Evolutionary conservation across 1,140 invertebrate genomes (phyloP).

Genomic region (Caenorhabditis latens): DNA sequence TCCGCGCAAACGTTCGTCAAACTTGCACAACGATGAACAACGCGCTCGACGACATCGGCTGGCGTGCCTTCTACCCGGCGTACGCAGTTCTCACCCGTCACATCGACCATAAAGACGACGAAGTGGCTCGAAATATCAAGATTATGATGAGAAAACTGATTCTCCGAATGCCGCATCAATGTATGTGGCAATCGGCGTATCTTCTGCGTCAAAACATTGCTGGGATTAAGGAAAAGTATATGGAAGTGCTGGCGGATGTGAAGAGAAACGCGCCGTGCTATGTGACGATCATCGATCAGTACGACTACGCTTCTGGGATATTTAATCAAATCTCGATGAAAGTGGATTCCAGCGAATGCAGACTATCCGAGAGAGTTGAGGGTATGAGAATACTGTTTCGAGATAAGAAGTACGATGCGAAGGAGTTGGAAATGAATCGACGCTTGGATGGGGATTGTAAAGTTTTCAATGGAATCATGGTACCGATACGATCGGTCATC

Average conservation of each 20-base stretch:
- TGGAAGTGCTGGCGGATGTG: conserved; percentile 11
- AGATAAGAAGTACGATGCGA: conserved; percentile 34
- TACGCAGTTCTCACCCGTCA: conserved; percentile 20
- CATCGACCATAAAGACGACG: conserved; percentile 39
- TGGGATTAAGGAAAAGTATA: conserved; percentile 7
- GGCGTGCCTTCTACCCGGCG: conserved; percentile 35
- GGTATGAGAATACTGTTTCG: conserved; percentile 17
- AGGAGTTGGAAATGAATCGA: conserved; percentile 36
- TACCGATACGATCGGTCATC: conserved; percentile 21
- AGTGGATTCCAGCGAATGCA: conserved; percentile 3
- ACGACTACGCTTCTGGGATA: conserved; percentile 28
- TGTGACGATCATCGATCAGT: conserved; percentile 27
- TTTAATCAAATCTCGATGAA: conserved; percentile 7
- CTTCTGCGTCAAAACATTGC: conserved; percentile 16
- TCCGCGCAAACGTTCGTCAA: background rate
- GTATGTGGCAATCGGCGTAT: conserved; percentile 40
- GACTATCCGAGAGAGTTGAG: conserved; percentile 14
- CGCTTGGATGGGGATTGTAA: background rate
- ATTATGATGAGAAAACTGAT: conserved; percentile 15
- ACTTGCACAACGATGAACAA: background rate
- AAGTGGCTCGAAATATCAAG: conserved; percentile 36
- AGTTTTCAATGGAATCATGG: conserved; percentile 24
- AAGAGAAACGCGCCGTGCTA: conserved; percentile 29
- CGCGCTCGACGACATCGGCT: background rate
- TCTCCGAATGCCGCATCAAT: conserved; percentile 45